Conservation (phyloP, 2,113 vertebrate species). For the Oenanthe oenanthe region DNA sequence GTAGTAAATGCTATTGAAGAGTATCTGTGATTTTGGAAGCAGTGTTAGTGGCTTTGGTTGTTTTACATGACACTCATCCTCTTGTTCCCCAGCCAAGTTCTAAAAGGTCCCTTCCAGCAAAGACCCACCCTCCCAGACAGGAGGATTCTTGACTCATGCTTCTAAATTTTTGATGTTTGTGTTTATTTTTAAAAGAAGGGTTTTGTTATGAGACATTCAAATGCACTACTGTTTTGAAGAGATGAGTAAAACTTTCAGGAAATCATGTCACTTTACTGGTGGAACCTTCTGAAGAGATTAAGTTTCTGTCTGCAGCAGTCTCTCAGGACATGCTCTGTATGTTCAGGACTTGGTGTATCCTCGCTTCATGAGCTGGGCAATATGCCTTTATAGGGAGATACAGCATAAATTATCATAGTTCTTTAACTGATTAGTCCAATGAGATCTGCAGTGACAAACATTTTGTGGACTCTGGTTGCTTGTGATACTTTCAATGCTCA, state of each 20-base stretch:
- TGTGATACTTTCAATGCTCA: background rate
- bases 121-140: background rate
- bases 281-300: background rate
- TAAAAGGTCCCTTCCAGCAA: background rate
- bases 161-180: background rate
- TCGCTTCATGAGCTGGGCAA: background rate
- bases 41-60: accelerated
- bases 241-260: background rate
- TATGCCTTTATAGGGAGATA: background rate
- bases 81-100: background rate
- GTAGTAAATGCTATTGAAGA: background rate
- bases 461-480: background rate
- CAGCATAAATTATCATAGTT: background rate
- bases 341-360: background rate
- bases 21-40: background rate
- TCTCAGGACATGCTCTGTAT: background rate
- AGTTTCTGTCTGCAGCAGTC: background rate
- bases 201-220: background rate
- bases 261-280: background rate
- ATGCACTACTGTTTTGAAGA: background rate
- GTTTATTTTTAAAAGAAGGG: background rate
- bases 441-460: background rate
- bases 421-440: background rate
- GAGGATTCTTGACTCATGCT: background rate
- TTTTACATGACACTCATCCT: accelerated